Evolutionary conservation across 2,888 invertebrate species (phyloP), one percentile per base, ranked within the genome.

Genomic region (Loripinus fragilis): DNA sequence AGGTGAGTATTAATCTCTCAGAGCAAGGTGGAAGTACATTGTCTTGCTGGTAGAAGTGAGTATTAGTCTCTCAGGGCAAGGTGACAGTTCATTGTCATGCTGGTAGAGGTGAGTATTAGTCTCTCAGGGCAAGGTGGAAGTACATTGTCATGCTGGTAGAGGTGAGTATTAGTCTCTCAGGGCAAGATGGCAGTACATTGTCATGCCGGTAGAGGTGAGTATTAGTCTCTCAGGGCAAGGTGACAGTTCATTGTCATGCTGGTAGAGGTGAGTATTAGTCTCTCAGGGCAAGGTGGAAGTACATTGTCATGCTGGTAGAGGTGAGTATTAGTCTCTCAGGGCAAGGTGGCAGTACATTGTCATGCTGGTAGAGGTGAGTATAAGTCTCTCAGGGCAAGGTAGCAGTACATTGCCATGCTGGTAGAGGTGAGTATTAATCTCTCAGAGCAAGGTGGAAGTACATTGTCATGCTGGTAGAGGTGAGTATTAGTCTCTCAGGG

Each of bases 391-490:
- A 97, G 93, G 97, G 97, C 73, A 95, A 96, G 91, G 92, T 94
- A 0, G 97, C 97, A 2, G 95, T 98, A 77, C 98, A 98, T 91
- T 98, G 98, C 92, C 98, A 98, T 94, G 98, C 98, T 90, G n/a
- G n/a, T n/a, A n/a, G n/a, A n/a, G n/a, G n/a, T n/a, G n/a, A n/a
- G n/a, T n/a, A n/a, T n/a, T n/a, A n/a, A n/a, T n/a, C n/a, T n/a
- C 95, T 95, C 12, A 91, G 94, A 83, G 94, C 93, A n/a, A 48
- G 48, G 12, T 48, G 48, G n/a, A 5, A 20, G n/a, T 10, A 48
- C 5, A n/a, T 3, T 5, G 41, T 41, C 7, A 41, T 41, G 7
- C 8, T 10, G 15, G 41, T 41, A 41, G 41, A 15, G 48, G 41
- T 7, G 41, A 15, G 41, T 41, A 15, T 41, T 15, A 41, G 41